These are phyloP conservation scores for Acanthurus lineatus DNA, from an alignment of 2,797 vertebrate genomes.

Conservation along the genomic window DNA sequence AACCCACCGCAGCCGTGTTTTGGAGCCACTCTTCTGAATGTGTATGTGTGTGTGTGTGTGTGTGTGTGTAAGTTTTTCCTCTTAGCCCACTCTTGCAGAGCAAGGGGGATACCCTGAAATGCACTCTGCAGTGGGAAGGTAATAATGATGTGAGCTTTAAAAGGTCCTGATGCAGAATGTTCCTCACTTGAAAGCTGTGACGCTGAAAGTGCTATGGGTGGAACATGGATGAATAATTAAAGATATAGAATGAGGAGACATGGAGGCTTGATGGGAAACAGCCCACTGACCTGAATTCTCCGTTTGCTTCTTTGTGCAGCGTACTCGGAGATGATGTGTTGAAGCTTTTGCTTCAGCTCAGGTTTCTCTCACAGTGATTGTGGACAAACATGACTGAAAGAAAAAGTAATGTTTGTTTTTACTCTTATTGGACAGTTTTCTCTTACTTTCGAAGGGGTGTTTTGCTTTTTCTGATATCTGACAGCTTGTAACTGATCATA, in stretches of 20 bases:
- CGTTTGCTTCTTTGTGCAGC: slow-evolving; percentile 33
- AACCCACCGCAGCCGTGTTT: slow-evolving; percentile 21
- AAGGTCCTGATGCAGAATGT: slow-evolving; percentile 42
- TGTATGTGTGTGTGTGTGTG: not conserved
- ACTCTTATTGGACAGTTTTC: not conserved
- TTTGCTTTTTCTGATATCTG: slow-evolving; percentile 12
- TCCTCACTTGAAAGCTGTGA: slow-evolving; percentile 52
- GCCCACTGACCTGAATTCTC: slow-evolving; percentile 82
- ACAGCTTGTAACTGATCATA: slow-evolving; percentile 31
- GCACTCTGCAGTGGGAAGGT: not conserved
- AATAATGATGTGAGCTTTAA: slow-evolving; percentile 33
- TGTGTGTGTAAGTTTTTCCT: not conserved
- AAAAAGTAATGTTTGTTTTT: not conserved
- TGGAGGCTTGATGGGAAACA: slow-evolving; percentile 70
- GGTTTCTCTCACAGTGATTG: not conserved
- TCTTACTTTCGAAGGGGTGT: not conserved
- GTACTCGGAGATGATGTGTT: slow-evolving; percentile 32
- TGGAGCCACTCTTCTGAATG: not conserved
- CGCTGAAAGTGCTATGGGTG: slow-evolving; percentile 33
- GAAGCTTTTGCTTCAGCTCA: slow-evolving; percentile 11
- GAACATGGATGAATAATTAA: slow-evolving; percentile 83
- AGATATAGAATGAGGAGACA: slow-evolving; percentile 61
- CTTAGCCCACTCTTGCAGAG: slow-evolving; percentile 8
- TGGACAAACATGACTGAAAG: slow-evolving; percentile 1
- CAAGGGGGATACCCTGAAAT: slow-evolving; percentile 20